Percentiles rank a stretch among this genome's conserved stretches.
Evolutionary conservation across 2,113 vertebrate species (phyloP).

Genomic region (Arizona elegans): DNA sequence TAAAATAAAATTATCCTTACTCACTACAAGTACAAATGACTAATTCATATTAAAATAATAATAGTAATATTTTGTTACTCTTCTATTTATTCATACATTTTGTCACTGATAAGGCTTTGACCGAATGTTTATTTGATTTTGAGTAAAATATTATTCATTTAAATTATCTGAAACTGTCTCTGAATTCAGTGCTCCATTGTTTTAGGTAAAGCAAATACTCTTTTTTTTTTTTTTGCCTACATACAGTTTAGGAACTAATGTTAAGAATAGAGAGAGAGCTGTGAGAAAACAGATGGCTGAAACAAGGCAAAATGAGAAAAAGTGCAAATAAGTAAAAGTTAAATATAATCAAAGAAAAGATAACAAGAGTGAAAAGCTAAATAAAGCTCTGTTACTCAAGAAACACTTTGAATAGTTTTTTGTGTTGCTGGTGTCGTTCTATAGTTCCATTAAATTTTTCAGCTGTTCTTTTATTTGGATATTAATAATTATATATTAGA

Average conservation of each 20-base stretch:
- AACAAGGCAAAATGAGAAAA: constrained; percentile 12
- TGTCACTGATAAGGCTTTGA: background rate
- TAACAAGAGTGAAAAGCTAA: background rate
- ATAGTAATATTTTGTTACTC: background rate
- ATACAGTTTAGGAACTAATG: background rate
- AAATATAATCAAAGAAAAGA: constrained; percentile 1
- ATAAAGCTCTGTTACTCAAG: background rate
- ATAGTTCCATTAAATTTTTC: constrained; percentile 43
- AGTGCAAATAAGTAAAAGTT: constrained; percentile 1
- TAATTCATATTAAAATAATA: background rate
- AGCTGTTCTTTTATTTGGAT: constrained; percentile 8
- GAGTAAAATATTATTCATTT: background rate
- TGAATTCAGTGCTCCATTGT: background rate
- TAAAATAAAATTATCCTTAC: background rate
- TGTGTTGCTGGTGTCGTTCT: constrained; percentile 45
- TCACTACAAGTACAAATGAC: background rate
- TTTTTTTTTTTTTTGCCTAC: background rate
- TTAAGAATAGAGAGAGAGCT: background rate
- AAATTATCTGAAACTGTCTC: background rate
- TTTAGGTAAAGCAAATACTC: background rate
- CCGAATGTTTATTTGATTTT: background rate
- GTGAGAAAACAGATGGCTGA: constrained; percentile 4
- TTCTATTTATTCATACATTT: background rate
- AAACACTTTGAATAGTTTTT: constrained; percentile 5
- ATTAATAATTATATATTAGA: constrained; percentile 6